These are phyloP conservation scores for Riptortus pedestris DNA, from an alignment of 1,140 invertebrate species.

Conservation along the genomic window DNA sequence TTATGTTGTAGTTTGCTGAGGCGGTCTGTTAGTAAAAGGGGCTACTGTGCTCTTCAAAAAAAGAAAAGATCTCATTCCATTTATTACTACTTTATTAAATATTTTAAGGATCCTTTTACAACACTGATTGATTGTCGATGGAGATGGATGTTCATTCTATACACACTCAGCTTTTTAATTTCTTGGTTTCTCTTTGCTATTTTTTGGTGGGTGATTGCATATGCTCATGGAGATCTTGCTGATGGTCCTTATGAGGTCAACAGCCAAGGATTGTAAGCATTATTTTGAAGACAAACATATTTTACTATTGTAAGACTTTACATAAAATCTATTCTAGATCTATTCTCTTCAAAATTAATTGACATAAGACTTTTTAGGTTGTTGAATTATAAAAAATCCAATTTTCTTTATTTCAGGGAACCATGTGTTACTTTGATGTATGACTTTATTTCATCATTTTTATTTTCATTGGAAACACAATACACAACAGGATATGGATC, in stretches of 20 bases:
- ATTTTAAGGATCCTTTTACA: slow-evolving; percentile 18
- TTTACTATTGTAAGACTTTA: no score
- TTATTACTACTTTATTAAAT: background rate
- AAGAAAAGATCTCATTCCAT: background rate
- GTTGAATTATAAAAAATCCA: no score
- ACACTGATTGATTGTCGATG: slow-evolving; percentile 46
- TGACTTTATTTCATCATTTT: slow-evolving; percentile 47
- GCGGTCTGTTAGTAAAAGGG: slow-evolving; percentile 9
- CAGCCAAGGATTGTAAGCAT: no score
- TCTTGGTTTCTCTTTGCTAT: slow-evolving; percentile 54
- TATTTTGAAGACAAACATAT: no score
- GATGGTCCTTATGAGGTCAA: background rate
- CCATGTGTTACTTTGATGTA: slow-evolving; percentile 47
- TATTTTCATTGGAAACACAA: slow-evolving; percentile 54
- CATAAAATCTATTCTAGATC: no score
- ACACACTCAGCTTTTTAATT: slow-evolving; percentile 51
- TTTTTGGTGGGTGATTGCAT: slow-evolving; percentile 50
- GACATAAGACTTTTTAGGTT: no score
- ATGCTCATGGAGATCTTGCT: slow-evolving; percentile 50
- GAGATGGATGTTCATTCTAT: slow-evolving; percentile 56
- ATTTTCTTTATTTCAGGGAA: slow-evolving; percentile 20
- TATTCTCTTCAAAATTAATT: no score
- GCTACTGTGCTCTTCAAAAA: slow-evolving; percentile 13
- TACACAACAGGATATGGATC: slow-evolving; percentile 50
- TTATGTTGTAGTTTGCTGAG: slow-evolving; percentile 4